Percentiles rank a stretch among this genome's conserved stretches.
Evolutionary conservation across 2,113 vertebrate species (phyloP).

Genomic region (Proteles cristata): DNA sequence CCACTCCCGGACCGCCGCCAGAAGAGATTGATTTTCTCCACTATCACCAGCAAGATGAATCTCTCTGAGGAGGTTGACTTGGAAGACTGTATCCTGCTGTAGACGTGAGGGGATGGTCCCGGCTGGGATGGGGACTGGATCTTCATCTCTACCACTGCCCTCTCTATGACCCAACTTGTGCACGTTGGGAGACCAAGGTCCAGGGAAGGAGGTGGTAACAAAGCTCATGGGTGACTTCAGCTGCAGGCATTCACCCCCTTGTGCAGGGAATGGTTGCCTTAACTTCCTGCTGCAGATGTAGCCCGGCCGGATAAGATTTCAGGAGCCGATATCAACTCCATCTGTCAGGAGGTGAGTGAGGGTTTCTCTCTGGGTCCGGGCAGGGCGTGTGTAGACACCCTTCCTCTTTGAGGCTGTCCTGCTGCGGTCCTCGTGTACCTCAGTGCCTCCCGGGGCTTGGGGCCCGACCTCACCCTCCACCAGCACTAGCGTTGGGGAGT

Average conservation of each 20-base stretch:
- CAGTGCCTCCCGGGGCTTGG: not conserved
- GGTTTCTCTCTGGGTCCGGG: not conserved
- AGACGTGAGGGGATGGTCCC: not conserved
- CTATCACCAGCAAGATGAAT: conserved; percentile 98
- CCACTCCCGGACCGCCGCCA: conserved; percentile 95
- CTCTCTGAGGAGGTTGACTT: conserved; percentile 97
- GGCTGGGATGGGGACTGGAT: not conserved
- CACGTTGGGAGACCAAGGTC: not conserved
- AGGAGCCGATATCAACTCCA: conserved; percentile 97
- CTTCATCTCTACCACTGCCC: not conserved
- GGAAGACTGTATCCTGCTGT: conserved; percentile 95
- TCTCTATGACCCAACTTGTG: not conserved
- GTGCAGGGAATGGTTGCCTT: conserved; percentile 79
- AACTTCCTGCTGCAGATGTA: conserved; percentile 89
- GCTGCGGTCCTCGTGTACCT: not conserved
- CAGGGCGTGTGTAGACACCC: not conserved
- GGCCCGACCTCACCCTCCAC: not conserved
- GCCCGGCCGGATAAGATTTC: conserved; percentile 97
- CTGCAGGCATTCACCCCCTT: not conserved
- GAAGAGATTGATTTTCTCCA: conserved; percentile 95
- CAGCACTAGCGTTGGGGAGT: not conserved
- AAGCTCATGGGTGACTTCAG: not conserved
- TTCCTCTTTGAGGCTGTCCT: not conserved
- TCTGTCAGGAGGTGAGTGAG: conserved; percentile 94
- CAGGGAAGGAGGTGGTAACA: not conserved